Conservation (phyloP, 2,113 vertebrate species). For the Antennarius striatus region DNA sequence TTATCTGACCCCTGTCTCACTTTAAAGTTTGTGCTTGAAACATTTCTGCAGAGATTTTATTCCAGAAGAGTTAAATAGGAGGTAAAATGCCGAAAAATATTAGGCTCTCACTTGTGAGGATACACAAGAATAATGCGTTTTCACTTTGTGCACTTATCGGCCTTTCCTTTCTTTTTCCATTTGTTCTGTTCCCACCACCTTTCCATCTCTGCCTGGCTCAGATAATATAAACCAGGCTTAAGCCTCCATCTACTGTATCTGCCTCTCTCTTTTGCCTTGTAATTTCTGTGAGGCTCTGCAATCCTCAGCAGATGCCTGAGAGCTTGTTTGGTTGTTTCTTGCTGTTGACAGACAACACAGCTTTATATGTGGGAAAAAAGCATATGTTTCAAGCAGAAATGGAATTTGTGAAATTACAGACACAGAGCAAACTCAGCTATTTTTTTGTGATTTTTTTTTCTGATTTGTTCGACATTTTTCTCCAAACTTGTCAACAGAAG, state of each 20-base stretch:
- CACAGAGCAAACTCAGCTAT: background rate
- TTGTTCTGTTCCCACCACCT: conserved; percentile 6
- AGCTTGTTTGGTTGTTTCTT: conserved; percentile 30
- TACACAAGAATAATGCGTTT: too few relatives aligned
- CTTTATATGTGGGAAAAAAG: conserved; percentile 52
- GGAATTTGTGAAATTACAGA: conserved; percentile 39
- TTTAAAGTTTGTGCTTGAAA: background rate
- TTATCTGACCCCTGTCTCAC: conserved; percentile 42
- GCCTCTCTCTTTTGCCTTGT: background rate
- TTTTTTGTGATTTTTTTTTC: conserved; percentile 3
- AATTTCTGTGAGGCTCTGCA: conserved; percentile 22
- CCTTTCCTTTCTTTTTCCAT: background rate
- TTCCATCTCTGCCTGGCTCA: conserved; percentile 2
- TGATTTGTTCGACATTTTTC: conserved; percentile 55
- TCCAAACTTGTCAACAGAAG: conserved; percentile 46
- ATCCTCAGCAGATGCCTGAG: conserved; percentile 52
- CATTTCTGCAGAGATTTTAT: too few relatives aligned
- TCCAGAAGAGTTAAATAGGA: too few relatives aligned
- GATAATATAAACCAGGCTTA: conserved; percentile 34
- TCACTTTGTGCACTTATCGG: too few relatives aligned
- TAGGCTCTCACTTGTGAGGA: too few relatives aligned
- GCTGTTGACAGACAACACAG: conserved; percentile 55
- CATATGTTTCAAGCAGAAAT: conserved; percentile 36
- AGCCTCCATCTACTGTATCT: conserved; percentile 18
- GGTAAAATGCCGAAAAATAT: too few relatives aligned